These are phyloP conservation scores for Callosobruchus maculatus DNA, from an alignment of 2,888 invertebrate species.

Conservation along the genomic window DNA sequence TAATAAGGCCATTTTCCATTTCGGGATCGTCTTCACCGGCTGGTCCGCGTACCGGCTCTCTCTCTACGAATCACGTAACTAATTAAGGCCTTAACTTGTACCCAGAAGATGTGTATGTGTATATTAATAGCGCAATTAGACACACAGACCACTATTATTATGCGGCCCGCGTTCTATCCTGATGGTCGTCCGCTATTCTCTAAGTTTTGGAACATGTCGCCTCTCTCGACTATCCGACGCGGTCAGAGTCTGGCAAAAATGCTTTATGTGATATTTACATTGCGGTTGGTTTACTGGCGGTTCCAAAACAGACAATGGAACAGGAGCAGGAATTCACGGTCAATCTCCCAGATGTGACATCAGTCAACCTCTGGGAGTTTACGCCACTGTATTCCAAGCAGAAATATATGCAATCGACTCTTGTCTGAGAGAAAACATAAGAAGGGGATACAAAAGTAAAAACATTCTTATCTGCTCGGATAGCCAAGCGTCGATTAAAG, in stretches of 20 bases:
- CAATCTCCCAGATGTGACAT: too few relatives aligned
- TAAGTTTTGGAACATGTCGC: not conserved
- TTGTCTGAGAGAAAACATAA: too few relatives aligned
- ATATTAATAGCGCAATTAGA: constrained; percentile 38
- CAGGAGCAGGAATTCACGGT: too few relatives aligned
- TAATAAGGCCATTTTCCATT: constrained; percentile 5
- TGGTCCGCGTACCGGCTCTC: not conserved
- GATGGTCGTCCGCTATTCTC: not conserved
- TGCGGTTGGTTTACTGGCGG: too few relatives aligned
- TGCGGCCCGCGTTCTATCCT: not conserved
- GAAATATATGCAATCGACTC: too few relatives aligned
- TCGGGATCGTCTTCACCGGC: not conserved
- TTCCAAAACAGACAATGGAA: too few relatives aligned
- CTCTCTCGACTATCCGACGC: not conserved
- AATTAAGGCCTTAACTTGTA: constrained; percentile 33
- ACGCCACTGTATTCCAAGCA: too few relatives aligned
- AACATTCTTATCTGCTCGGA: too few relatives aligned
- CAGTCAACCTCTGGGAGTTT: too few relatives aligned
- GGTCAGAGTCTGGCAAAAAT: not conserved
- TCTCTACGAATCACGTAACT: constrained; percentile 39
- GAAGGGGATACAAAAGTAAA: too few relatives aligned
- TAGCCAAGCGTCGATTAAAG: too few relatives aligned
- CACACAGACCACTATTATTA: constrained; percentile 27
- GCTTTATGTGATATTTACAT: not conserved
- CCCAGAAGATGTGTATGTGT: constrained; percentile 20